Percentiles rank a stretch among this genome's conserved stretches.
These are phyloP conservation scores for Microctonus hyperodae DNA, from an alignment of 2,888 invertebrate species.

Conservation along the genomic window DNA sequence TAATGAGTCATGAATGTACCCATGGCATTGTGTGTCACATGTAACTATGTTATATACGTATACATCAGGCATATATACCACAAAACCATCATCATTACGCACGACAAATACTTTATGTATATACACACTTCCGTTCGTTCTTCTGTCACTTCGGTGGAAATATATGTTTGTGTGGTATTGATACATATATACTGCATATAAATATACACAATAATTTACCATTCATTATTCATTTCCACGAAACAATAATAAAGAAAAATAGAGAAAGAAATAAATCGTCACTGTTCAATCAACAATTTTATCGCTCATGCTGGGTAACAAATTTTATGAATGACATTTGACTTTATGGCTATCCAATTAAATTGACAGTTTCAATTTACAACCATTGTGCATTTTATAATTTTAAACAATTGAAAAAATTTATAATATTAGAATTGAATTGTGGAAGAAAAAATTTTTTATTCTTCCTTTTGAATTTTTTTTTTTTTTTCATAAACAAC, in stretches of 20 bases:
- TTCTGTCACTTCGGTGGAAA: not conserved
- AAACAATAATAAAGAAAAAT: not conserved
- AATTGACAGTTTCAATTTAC: not conserved
- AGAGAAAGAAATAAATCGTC: not conserved
- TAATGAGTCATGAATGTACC: not conserved
- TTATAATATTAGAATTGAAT: too few species aligned
- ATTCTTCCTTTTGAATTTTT: not conserved
- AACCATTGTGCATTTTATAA: too few species aligned
- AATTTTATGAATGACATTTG: not conserved
- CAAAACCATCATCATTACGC: constrained; percentile 17
- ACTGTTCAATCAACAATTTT: not conserved
- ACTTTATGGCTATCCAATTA: not conserved
- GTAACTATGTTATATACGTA: not conserved
- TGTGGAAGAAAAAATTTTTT: not conserved
- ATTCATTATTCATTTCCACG: constrained; percentile 4
- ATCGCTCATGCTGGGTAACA: not conserved
- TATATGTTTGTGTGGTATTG: not conserved
- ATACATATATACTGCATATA: not conserved
- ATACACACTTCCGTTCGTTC: not conserved
- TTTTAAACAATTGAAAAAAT: too few species aligned
- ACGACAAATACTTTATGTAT: constrained; percentile 9
- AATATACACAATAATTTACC: not conserved
- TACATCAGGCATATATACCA: not conserved
- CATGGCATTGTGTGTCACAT: not conserved
- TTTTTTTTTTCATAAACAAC: not conserved